Evolutionary conservation across 2,113 vertebrate species (phyloP).

Genomic region (Naja naja): DNA sequence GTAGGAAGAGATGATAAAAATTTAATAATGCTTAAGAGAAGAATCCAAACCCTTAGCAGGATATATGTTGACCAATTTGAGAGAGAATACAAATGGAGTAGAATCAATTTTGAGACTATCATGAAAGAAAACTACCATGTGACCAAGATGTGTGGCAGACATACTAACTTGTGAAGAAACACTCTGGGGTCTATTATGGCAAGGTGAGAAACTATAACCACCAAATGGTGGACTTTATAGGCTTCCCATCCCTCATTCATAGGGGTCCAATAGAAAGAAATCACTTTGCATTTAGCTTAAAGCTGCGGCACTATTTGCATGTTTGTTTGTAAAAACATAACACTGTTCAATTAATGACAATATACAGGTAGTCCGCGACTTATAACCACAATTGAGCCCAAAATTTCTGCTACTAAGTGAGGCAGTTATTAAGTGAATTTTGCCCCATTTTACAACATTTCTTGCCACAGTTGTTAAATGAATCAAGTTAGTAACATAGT

Average conservation of each 20-base stretch:
- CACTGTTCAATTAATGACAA: background rate
- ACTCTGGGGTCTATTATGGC: background rate
- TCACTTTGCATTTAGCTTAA: background rate
- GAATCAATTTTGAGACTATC: background rate
- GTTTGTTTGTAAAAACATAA: background rate
- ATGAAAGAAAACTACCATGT: background rate
- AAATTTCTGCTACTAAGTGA: background rate
- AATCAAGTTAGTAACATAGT: background rate
- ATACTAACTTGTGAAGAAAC: background rate
- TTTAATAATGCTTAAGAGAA: background rate
- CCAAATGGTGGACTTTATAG: background rate
- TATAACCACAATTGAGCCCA: background rate
- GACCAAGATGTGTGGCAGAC: background rate
- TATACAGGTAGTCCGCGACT: background rate
- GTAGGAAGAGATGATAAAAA: background rate
- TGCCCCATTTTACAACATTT: background rate
- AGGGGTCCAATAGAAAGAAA: background rate
- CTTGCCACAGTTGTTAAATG: background rate
- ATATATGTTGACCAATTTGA: background rate
- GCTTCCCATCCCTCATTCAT: background rate
- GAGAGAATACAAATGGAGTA: background rate
- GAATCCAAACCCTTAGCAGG: background rate
- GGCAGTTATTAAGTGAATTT: background rate
- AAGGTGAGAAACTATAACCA: background rate
- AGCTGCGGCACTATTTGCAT: background rate